Base-by-base conservation (phyloP, 1,140 invertebrate genomes). In the Zaprionus nigranus region DNA sequence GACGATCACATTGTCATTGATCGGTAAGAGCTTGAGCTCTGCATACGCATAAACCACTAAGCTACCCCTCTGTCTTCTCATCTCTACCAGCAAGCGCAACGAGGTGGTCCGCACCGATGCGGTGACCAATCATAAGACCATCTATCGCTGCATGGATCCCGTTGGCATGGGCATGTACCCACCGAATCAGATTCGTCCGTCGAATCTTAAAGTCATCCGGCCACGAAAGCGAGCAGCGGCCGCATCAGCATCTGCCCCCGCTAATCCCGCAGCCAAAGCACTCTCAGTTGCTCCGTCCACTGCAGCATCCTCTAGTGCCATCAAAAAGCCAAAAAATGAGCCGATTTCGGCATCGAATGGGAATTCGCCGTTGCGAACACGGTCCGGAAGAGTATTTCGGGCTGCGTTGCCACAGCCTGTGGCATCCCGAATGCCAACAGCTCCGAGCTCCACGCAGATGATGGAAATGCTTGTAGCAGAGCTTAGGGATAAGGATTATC, bases 1-100 rank as follows among this genome's bases (percentile, higher is more conserved):
- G 74, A 78, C 0, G 91, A 92, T 75, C 85, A 91, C 38, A 90
- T 92, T 20, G 88, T 92, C 2, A 92, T 92, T 5, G 83, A 92
- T 68, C 79, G 90, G 90, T 91, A 7, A 46, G 62, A 69, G 34
- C 3, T 11, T 12, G 0, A 69, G 12, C 26, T 1, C 4, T 24
- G 2, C 53, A 26, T 26, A 30, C 30, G 11, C 20, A 12, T 24
- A 11, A 11, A 9, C 43, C 11, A 20, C 26, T 28, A 3, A 36
- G 9, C 7, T 15, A 46, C 5, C 5, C 34, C 38, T 24, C n/a
- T 63, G 11, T 64, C 20, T 51, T 13, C 9, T 15, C 11, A 13
- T 61, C 11, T 11, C 5, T 49, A 13, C 20, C 56, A 92, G 91
- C 3, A 91, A 88, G 60, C 82, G 77, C 7, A 92, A 92, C 54